Evolutionary conservation across 2,797 vertebrate genomes (phyloP).

Genomic region (Gadopsis bispinosus): DNA sequence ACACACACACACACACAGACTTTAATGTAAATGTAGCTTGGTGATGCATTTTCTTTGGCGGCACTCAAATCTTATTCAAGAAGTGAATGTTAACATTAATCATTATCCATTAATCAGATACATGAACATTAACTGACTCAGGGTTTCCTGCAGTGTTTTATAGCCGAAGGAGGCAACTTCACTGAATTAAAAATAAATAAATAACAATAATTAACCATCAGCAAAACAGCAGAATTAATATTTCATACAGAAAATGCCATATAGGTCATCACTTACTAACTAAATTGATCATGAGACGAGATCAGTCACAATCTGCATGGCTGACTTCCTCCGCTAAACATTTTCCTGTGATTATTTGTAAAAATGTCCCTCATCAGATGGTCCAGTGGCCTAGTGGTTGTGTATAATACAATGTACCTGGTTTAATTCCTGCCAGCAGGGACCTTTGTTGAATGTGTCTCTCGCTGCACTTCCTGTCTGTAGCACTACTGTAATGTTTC

Average conservation of each 20-base stretch:
- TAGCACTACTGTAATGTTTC: not conserved
- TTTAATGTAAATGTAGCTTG: constrained; percentile 17
- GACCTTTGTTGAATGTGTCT: not conserved
- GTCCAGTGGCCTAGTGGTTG: not conserved
- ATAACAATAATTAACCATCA: too few species aligned
- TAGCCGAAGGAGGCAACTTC: too few species aligned
- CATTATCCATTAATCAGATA: not conserved
- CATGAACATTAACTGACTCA: not conserved
- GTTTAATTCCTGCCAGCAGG: not conserved
- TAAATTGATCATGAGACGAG: not conserved
- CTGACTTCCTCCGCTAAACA: not conserved
- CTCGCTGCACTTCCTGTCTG: not conserved
- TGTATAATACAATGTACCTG: too few species aligned
- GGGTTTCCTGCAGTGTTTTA: too few species aligned
- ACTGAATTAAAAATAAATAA: too few species aligned
- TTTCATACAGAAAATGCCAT: not conserved
- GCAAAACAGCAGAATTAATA: not conserved
- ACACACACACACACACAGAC: constrained; percentile 4
- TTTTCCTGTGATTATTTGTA: not conserved
- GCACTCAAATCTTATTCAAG: not conserved
- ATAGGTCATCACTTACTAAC: not conserved
- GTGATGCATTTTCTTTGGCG: not conserved
- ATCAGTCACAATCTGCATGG: not conserved
- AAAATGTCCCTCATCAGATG: not conserved
- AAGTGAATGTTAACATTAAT: not conserved